phyloP scores from a whole-genome alignment of 2,113 vertebrate species.

The Theristicus caerulescens region DNA sequence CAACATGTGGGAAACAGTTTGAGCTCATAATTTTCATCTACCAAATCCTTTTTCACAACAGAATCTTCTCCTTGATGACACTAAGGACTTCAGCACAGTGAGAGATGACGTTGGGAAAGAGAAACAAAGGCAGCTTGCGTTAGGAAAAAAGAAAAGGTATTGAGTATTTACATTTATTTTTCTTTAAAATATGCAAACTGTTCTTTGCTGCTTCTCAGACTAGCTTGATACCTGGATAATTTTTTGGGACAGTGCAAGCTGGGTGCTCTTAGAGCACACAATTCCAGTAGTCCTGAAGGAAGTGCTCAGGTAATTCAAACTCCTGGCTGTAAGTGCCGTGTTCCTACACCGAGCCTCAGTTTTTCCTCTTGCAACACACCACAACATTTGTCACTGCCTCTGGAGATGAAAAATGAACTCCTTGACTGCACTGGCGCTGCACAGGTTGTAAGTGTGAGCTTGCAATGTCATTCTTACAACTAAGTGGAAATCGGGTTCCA shows the following conservation, averaged over 20 bases:
- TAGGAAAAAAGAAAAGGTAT: conserved; percentile 78
- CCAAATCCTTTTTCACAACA: conserved; percentile 26
- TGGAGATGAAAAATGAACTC: neutral
- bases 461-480: neutral
- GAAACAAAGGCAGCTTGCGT: conserved; percentile 73
- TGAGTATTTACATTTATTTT: neutral
- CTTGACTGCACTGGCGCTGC: neutral
- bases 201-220: neutral
- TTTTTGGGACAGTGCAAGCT: neutral
- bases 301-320: neutral
- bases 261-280: neutral
- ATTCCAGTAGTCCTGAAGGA: neutral
- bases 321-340: neutral
- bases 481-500: neutral
- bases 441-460: neutral
- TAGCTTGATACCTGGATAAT: neutral
- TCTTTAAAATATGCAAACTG: neutral
- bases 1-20: neutral
- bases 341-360: neutral
- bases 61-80: conserved; percentile 86
- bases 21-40: neutral
- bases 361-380: neutral
- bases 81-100: conserved; percentile 80
- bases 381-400: neutral
- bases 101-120: conserved; percentile 81